Percentiles rank a stretch among this genome's conserved stretches.
phyloP scores from a whole-genome alignment of 2,113 vertebrate genomes.

The Grus americana region DNA sequence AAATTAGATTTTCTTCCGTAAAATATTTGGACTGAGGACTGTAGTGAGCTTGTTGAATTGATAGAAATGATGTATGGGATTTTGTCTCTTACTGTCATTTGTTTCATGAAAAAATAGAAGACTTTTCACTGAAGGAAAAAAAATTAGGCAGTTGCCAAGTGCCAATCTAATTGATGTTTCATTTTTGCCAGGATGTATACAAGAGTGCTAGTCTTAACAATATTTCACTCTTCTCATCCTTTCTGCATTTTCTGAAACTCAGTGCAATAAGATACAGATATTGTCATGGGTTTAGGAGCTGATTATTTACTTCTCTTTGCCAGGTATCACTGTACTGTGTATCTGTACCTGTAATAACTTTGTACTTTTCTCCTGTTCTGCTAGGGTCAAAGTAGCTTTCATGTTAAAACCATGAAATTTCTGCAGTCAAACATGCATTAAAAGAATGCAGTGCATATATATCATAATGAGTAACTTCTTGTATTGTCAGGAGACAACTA shows the following conservation, averaged over 20 bases:
- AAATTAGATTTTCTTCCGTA: background rate
- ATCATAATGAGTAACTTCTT: background rate
- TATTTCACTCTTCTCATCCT: background rate
- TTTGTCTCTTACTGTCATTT: background rate
- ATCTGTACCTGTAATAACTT: background rate
- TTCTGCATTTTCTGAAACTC: background rate
- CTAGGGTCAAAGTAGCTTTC: background rate
- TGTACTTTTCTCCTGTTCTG: background rate
- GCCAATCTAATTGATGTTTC: background rate
- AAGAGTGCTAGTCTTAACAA: background rate
- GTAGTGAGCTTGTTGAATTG: background rate
- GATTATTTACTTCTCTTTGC: background rate
- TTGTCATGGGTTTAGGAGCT: background rate
- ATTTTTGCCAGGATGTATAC: background rate
- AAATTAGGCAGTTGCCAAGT: background rate
- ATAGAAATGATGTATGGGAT: background rate
- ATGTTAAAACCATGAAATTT: background rate
- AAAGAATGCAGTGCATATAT: background rate
- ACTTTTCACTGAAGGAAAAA: background rate
- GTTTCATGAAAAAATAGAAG: background rate
- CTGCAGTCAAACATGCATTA: background rate
- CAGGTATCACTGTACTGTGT: background rate
- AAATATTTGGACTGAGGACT: background rate
- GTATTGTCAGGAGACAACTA: background rate
- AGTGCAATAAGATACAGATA: background rate